A percentile compares a stretch with the other conserved stretches of the same genome.
phyloP scores from a whole-genome alignment of 92 coral and sea anemone species.

The Muricea muricata region DNA sequence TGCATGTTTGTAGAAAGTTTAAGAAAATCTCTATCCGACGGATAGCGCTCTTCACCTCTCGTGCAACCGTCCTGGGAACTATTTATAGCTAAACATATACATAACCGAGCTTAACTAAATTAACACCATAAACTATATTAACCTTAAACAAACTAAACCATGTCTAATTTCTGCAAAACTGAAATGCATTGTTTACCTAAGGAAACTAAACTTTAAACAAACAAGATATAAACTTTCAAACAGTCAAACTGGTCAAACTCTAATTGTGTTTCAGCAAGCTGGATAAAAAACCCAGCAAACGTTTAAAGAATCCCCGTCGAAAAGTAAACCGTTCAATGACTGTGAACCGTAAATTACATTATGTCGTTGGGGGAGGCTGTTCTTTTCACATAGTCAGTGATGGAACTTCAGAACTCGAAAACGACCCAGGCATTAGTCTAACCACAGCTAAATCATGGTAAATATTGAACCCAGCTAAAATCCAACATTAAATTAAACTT shows the following conservation, averaged over 20 bases:
- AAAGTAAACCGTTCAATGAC: conserved; percentile 31
- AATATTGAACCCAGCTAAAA: background rate
- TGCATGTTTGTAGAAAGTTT: no score
- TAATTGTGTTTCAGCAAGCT: background rate
- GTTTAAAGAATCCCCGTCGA: background rate
- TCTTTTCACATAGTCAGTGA: conserved; percentile 68
- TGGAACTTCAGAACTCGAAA: conserved; percentile 3
- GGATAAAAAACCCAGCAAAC: conserved; percentile 29
- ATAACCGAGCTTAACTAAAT: no score
- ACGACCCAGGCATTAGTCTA: conserved; percentile 41
- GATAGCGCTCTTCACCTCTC: no score
- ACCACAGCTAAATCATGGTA: conserved; percentile 52
- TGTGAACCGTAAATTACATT: conserved; percentile 81
- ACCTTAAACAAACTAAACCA: background rate
- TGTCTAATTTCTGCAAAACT: no score
- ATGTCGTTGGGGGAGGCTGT: conserved; percentile 86
- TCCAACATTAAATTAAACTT: background rate
- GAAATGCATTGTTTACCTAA: no score
- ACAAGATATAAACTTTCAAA: no score
- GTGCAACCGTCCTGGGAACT: no score
- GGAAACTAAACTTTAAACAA: no score
- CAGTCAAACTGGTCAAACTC: background rate
- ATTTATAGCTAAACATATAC: no score
- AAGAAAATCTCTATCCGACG: no score
- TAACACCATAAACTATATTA: no score